Conservation (phyloP, 92 coral and sea anemone genomes). For the Epizoanthus scotinus region DNA sequence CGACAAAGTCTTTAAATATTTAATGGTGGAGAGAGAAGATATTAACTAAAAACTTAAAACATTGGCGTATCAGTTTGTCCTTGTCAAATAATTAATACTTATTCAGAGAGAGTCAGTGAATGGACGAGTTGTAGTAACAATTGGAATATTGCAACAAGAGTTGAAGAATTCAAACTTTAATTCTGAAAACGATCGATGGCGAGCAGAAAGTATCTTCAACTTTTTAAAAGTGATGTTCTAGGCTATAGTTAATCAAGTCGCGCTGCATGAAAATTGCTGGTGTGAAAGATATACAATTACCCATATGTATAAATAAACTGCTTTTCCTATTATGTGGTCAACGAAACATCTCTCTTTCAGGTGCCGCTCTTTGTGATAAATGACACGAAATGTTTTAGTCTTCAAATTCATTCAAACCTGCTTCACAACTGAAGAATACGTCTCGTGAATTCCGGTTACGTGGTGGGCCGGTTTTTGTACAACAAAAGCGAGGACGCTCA, state of each 20-base stretch:
- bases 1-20: too few species aligned
- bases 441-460: slow-evolving; percentile 15
- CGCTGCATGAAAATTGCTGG: not conserved
- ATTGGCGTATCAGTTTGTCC: too few species aligned
- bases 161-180: not conserved
- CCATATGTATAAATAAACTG: slow-evolving; percentile 31
- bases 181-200: not conserved
- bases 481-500: not conserved
- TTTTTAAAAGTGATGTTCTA: not conserved
- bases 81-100: too few species aligned
- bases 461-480: not conserved
- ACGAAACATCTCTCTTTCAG: not conserved
- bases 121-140: not conserved
- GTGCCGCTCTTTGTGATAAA: not conserved
- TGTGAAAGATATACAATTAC: not conserved
- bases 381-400: not conserved
- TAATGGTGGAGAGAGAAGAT: not conserved
- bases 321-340: not conserved
- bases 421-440: not conserved
- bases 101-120: not conserved
- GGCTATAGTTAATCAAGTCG: not conserved
- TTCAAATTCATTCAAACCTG: not conserved
- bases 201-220: not conserved
- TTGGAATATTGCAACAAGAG: not conserved
- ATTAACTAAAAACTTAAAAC: not conserved